A percentile compares a stretch with the other conserved stretches of the same genome.
Evolutionary conservation across 2,888 invertebrate species (phyloP).

Genomic region (Megalurothrips usitatus): DNA sequence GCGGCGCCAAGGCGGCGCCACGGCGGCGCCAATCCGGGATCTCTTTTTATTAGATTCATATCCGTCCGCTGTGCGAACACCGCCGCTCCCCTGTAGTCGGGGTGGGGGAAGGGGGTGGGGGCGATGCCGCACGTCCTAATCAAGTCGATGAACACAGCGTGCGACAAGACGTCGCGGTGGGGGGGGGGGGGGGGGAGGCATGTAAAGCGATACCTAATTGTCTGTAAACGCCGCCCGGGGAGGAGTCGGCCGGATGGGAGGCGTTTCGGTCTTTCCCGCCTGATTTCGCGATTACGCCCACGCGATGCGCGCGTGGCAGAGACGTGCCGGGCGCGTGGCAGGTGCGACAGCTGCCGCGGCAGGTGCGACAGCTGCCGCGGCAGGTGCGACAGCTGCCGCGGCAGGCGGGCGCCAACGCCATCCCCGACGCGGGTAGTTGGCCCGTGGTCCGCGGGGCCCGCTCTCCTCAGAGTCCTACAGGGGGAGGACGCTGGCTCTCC

Average conservation of each 20-base stretch:
- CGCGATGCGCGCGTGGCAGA: too few relatives aligned
- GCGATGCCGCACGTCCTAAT: background rate
- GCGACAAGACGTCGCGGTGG: too few relatives aligned
- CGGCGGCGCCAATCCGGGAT: constrained; percentile 15
- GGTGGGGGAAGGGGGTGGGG: background rate
- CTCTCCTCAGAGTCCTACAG: background rate
- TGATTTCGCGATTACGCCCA: too few relatives aligned
- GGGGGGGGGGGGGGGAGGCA: too few relatives aligned
- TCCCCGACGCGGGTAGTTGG: background rate
- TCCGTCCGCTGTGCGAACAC: constrained; percentile 11
- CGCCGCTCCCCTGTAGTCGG: background rate
- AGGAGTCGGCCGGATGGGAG: too few relatives aligned
- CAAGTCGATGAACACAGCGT: background rate
- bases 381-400: background rate
- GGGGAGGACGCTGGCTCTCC: background rate
- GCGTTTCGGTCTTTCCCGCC: too few relatives aligned
- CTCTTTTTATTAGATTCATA: constrained; percentile 24
- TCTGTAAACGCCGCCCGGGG: too few relatives aligned
- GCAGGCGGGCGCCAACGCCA: background rate
- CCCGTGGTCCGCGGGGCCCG: background rate
- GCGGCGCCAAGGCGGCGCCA: constrained; percentile 10
- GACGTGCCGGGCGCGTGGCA: too few relatives aligned
- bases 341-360: background rate
- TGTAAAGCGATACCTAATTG: too few relatives aligned
- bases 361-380: background rate